These are phyloP conservation scores for Orgyia antiqua DNA, from an alignment of 2,888 invertebrate genomes.

Conservation along the genomic window DNA sequence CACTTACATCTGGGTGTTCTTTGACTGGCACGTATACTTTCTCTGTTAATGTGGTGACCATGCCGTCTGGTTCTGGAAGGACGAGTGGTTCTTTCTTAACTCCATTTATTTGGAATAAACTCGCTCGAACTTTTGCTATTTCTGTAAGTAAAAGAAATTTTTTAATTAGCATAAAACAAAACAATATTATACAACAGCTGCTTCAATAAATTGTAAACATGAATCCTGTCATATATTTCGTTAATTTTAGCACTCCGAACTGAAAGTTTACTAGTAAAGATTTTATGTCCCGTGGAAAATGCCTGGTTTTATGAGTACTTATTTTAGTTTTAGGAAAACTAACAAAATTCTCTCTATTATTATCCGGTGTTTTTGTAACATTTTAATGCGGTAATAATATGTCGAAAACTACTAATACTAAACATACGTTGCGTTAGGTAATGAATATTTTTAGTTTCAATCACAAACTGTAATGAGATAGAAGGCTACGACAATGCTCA, in stretches of 20 bases:
- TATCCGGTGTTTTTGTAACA: conserved; percentile 1
- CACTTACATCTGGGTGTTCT: conserved; percentile 99
- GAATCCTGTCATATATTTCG: conserved; percentile 42
- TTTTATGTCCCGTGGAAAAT: conserved; percentile 44
- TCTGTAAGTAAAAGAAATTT: conserved; percentile 82
- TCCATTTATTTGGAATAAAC: conserved; percentile 99
- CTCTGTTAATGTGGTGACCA: conserved; percentile 95
- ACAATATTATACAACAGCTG: conserved; percentile 30
- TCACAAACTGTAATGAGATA: conserved; percentile 17
- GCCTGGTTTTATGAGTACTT: conserved; percentile 28
- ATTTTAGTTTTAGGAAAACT: conserved; percentile 26
- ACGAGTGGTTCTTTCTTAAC: conserved; percentile 95
- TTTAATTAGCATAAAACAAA: conserved; percentile 17
- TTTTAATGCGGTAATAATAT: neutral
- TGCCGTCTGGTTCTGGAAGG: conserved; percentile 94
- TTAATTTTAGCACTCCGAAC: conserved; percentile 49
- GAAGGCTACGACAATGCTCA: conserved; percentile 24
- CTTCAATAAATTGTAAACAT: conserved; percentile 44
- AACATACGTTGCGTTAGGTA: conserved; percentile 6
- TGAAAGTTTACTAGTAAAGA: conserved; percentile 45
- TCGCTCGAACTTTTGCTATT: conserved; percentile 98
- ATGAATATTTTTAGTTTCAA: conserved; percentile 13
- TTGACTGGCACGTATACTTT: conserved; percentile 99
- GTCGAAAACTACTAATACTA: no score
- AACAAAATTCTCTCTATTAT: conserved; percentile 6